phyloP scores from a whole-genome alignment of 2,888 invertebrate genomes.

The Polylopha cassiicola region DNA sequence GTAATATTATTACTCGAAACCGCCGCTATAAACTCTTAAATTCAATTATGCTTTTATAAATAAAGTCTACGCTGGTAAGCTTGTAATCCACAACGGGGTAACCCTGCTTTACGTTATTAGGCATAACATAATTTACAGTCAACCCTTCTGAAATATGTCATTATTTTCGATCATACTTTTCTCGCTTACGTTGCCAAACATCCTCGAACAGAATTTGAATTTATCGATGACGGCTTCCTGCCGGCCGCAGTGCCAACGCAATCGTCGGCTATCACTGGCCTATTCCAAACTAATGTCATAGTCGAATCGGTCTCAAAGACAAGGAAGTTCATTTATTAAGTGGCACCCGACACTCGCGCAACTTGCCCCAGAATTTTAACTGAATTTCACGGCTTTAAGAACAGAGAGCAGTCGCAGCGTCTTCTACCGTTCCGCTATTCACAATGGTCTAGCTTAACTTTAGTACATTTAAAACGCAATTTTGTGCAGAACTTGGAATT shows the following conservation, averaged over 20 bases:
- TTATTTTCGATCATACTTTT: too few relatives aligned
- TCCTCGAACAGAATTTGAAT: too few relatives aligned
- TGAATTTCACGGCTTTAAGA: conserved; percentile 37
- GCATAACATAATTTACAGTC: too few relatives aligned
- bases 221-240: too few relatives aligned
- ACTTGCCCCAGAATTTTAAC: conserved; percentile 44
- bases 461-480: conserved; percentile 7
- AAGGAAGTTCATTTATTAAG: conserved; percentile 47
- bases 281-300: neutral
- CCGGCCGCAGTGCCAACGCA: neutral
- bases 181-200: too few relatives aligned
- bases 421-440: conserved; percentile 5
- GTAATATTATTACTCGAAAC: too few relatives aligned
- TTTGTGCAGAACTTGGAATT: conserved; percentile 1
- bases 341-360: conserved; percentile 39
- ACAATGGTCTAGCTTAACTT: conserved; percentile 10
- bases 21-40: too few relatives aligned
- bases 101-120: too few relatives aligned
- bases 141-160: too few relatives aligned
- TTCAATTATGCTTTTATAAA: too few relatives aligned
- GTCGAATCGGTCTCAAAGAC: conserved; percentile 32
- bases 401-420: conserved; percentile 16
- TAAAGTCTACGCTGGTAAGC: too few relatives aligned
- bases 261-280: conserved; percentile 1
- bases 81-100: too few relatives aligned